Evolutionary conservation across 2,888 invertebrate genomes (phyloP), one percentile per base, ranked within the genome.

Genomic region (Netelia melanura): DNA sequence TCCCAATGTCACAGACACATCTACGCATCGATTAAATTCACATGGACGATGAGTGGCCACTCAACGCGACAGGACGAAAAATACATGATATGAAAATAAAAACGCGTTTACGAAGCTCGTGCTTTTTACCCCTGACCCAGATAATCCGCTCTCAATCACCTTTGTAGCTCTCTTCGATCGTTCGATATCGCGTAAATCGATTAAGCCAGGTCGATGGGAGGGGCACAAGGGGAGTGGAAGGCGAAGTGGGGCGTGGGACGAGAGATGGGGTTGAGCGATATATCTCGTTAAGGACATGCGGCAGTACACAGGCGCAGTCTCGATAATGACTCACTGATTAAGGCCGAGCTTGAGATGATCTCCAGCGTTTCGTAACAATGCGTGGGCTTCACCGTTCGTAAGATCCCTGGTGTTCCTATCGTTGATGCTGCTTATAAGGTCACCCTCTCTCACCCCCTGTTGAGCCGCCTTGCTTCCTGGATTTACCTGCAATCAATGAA

Each of bases 401-500:
- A 97, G 94, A 90, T 95, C 95, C 89, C 95, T 95, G 48, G 96
- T 97, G 78, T 95, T 94, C 89, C 95, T 95, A 25, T 96, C 97
- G 94, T 97, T 97, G 93, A 98, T 97, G 84, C 96, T 96, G 65
- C 97, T 96, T 90, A 98, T 96, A 88, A 97, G 95, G 94, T 98
- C 97, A 54, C 97, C 97, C 92, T 97, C 97, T 76, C 97, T 94
- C 79, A 97, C 95, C 8, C 97, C 97, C 91, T 96, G 96, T 89
- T 96, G 94, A 44, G 97, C 96, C n/a, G 97, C 97, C 93, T 97
- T 97, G 90, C 98, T 97, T 77, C 97, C 97, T 10, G 97, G 97
- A 94, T 98, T 98, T 89, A 98, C 97, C 97, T 98, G 95, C 76
- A 96, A 96, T 68, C 70, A 79, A 38, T 72, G 48, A 38, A 71